Base-by-base conservation (phyloP, 1,140 invertebrate species). In the Cryptotermes secundus region DNA sequence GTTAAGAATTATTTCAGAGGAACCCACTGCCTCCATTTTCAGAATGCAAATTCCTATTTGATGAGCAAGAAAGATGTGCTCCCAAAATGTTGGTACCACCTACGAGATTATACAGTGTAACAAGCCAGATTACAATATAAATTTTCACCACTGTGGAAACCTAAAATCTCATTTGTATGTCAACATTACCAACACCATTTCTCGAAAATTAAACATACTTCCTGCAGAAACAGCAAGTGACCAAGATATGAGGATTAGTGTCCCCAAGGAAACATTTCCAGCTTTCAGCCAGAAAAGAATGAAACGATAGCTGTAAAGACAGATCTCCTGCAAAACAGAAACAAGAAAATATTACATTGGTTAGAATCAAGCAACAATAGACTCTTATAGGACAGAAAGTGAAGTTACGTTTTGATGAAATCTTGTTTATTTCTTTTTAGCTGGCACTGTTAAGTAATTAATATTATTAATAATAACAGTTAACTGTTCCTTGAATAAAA, bases 261-360 rank as follows among this genome's bases (percentile, higher is more conserved):
- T 38, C 42, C 36, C 42, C 19, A 83, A 83, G 24, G 34, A 83
- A n/a, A 35, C 7, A 53, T 83, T 83, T 35, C 34, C 53, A 53
- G 34, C 34, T 83, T 45, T 34, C 31, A 45, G 34, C 34, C 80
- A 38, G 42, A 38, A 26, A 38, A 81, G 35, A 45, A 36, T 34
- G 35, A 81, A 81, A 45, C 35, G n/a, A 81, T 36, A 38, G 42
- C 42, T 81, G 42, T 38, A 38, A 81, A 81, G 34, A 81, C 42
- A 38, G 80, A 81, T 81, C 80, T 31, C 42, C 80, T 72, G 59
- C 59, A 72, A 72, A 49, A 72, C 26, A 72, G 59, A 72, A 72
- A 72, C 59, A 72, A 72, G 26, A 72, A 59, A 59, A 59, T 59
- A 59, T 59, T 59, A 59, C 53, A 38, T 2, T 72, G 59, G 59